Evolutionary conservation across 2,888 invertebrate genomes (phyloP).

Genomic region (Seladonia tumulorum): DNA sequence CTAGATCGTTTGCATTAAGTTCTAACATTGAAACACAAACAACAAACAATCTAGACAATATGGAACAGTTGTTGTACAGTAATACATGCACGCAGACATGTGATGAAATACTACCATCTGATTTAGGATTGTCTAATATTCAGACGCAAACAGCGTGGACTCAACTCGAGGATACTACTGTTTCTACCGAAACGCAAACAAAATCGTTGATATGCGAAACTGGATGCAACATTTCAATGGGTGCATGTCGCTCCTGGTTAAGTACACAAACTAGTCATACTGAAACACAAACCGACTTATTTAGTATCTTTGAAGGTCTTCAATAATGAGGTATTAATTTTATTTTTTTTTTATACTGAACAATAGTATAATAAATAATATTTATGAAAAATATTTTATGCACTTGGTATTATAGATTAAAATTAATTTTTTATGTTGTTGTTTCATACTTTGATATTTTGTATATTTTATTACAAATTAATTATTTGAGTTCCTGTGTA

Average conservation of each 20-base stretch:
- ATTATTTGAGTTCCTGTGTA: constrained; percentile 46
- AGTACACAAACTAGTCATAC: constrained; percentile 84
- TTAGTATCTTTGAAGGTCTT: constrained; percentile 80
- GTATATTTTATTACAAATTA: constrained; percentile 52
- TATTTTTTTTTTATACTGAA: constrained; percentile 19
- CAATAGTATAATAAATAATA: constrained; percentile 18
- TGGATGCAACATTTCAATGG: constrained; percentile 71
- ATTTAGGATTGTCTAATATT: constrained; percentile 87
- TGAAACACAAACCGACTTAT: constrained; percentile 86
- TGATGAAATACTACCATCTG: constrained; percentile 85
- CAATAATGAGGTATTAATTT: constrained; percentile 56
- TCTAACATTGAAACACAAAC: constrained; percentile 88
- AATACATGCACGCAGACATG: constrained; percentile 86
- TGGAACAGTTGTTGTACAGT: constrained; percentile 84
- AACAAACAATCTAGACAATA: constrained; percentile 83
- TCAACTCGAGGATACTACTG: constrained; percentile 85
- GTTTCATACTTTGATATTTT: constrained; percentile 52
- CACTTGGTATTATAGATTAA: constrained; percentile 43
- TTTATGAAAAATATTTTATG: constrained; percentile 37
- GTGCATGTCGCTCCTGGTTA: constrained; percentile 77
- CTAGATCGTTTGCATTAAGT: constrained; percentile 82
- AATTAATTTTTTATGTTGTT: constrained; percentile 30
- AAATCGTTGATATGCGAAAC: constrained; percentile 72
- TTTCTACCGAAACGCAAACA: constrained; percentile 88
- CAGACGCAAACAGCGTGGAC: constrained; percentile 88